Base-by-base conservation (phyloP, 2,888 invertebrate species). In the Harpalus rufipes region DNA sequence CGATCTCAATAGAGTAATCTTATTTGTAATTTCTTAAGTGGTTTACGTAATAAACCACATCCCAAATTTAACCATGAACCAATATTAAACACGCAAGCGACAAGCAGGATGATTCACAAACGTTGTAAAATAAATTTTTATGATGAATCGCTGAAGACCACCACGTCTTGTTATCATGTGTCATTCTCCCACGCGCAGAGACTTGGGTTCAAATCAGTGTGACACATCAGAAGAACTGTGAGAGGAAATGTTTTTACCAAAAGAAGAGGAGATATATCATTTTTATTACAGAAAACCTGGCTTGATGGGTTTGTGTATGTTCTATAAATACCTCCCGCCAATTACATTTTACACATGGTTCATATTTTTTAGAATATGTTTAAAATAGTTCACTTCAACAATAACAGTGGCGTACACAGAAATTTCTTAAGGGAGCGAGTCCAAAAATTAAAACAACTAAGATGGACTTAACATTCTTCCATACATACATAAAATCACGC, bases 141-240 rank as follows among this genome's bases (percentile, higher is more conserved):
- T 21, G 63, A 63, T 63, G 63, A 25, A 25, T 63, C 21, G 12
- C 10, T 10, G 8, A 8, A 51, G 44, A 51, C 44, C 21, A 63
- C 63, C 63, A 12, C 18, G 44, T 51, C 12, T 51, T 51, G 63
- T 63, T 21, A 21, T 25, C 21, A 63, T 63, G 25, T 21, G 21
- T 63, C 63, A 63, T 63, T 12, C 63, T 63, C 63, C 63, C 63
- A 63, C 63, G 63, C 21, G 2, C 12, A 18, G 21, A 18, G 63
- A 21, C 63, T 25, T 21, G 25, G 63, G 63, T 63, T 63, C 63
- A 63, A 63, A 63, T 61, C 63, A 63, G 63, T 21, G 63, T 63
- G 63, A 63, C 63, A 63, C 25, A 63, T 63, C 63, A 63, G 63
- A 51, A 8, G 12, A 51, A 51, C 44, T 51, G 44, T 51, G 44